Evolutionary conservation across 2,888 invertebrate species (phyloP).

Genomic region (Cosmorhoe ocellata): DNA sequence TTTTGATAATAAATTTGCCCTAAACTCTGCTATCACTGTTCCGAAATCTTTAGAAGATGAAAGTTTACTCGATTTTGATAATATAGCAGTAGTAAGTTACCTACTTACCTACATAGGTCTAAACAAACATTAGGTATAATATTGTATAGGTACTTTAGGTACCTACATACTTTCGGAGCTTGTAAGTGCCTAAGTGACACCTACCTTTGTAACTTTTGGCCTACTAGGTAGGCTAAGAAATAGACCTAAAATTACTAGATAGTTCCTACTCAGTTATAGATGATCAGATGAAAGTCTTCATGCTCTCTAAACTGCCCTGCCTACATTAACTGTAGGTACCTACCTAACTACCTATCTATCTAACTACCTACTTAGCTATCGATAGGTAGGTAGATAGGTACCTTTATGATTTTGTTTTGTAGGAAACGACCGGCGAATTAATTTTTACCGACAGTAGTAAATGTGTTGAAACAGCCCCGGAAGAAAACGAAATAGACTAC

Average conservation of each 20-base stretch:
- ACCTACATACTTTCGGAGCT: too few relatives aligned
- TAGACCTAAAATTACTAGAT: too few relatives aligned
- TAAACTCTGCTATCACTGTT: constrained; percentile 53
- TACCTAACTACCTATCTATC: neutral
- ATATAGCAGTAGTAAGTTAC: constrained; percentile 51
- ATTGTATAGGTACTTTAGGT: too few relatives aligned
- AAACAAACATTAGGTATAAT: too few relatives aligned
- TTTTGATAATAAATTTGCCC: constrained; percentile 66
- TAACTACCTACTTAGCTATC: neutral
- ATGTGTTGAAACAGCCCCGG: constrained; percentile 36
- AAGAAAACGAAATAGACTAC: constrained; percentile 59
- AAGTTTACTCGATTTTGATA: constrained; percentile 46
- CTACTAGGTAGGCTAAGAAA: too few relatives aligned
- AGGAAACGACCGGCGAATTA: constrained; percentile 50
- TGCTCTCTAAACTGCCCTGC: too few relatives aligned
- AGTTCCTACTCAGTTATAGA: too few relatives aligned
- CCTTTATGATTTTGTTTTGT: constrained; percentile 15
- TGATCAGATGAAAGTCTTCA: too few relatives aligned
- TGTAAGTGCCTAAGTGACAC: too few relatives aligned
- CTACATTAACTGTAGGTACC: too few relatives aligned
- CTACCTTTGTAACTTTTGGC: too few relatives aligned
- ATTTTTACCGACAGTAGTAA: constrained; percentile 47
- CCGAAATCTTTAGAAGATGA: constrained; percentile 58
- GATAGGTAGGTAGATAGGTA: constrained; percentile 1
- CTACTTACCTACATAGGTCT: neutral